Percentiles rank a stretch among this genome's conserved stretches.
Evolutionary conservation across 2,113 vertebrate genomes (phyloP).

Genomic region (Chaetorhynchus papuensis): DNA sequence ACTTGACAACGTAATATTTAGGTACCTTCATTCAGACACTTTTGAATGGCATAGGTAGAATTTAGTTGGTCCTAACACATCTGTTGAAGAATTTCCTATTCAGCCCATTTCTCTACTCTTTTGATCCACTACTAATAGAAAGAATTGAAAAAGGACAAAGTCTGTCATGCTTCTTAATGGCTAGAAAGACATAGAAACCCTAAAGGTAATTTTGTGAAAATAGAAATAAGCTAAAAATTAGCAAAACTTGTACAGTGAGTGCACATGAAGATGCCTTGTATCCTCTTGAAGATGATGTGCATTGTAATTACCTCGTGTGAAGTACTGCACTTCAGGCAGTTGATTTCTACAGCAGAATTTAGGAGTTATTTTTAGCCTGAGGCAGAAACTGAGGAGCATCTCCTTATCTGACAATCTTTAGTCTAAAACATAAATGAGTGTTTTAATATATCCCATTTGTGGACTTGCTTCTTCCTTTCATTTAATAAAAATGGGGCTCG

Average conservation of each 20-base stretch:
- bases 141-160: background rate
- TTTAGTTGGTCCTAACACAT: background rate
- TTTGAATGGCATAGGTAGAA: background rate
- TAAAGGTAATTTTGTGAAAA: background rate
- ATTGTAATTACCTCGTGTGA: background rate
- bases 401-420: background rate
- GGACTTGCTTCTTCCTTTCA: background rate
- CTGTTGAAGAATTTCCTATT: background rate
- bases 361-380: background rate
- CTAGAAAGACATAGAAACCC: background rate
- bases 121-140: background rate
- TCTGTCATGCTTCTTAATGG: background rate
- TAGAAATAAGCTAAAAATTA: background rate
- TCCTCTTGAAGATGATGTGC: background rate
- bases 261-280: background rate
- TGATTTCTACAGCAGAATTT: background rate
- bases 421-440: background rate
- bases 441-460: constrained; percentile 5
- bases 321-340: background rate
- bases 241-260: background rate
- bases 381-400: background rate
- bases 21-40: background rate
- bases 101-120: background rate
- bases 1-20: background rate
- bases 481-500: background rate